Percentiles rank a stretch among this genome's conserved stretches.
These are phyloP conservation scores for Exaiptasia diaphana DNA, from an alignment of 64 coral and sea anemone genomes.

Conservation along the genomic window DNA sequence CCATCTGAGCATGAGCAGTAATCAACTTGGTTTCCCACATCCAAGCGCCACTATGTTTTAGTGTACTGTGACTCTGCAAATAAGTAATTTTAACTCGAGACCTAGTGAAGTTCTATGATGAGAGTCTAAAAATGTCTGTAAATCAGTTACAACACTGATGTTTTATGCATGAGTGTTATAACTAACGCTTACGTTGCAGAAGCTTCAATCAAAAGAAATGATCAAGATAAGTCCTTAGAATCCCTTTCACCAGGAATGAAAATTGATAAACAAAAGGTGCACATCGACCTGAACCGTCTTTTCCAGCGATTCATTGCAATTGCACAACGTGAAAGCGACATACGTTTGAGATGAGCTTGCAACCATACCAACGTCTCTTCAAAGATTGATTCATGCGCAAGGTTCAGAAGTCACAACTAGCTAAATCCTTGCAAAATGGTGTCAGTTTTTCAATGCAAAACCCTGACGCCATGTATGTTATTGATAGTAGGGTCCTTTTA, in stretches of 20 bases:
- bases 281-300: slow-evolving; percentile 36
- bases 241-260: not conserved
- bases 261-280: slow-evolving; percentile 12
- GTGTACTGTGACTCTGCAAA: too few relatives aligned
- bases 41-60: too few relatives aligned
- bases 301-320: slow-evolving; percentile 45
- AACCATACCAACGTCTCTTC: slow-evolving; percentile 26
- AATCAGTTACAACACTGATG: too few relatives aligned
- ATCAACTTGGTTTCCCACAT: too few relatives aligned
- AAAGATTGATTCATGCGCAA: slow-evolving; percentile 12
- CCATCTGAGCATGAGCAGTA: too few relatives aligned
- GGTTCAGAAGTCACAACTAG: slow-evolving; percentile 1
- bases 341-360: slow-evolving; percentile 1
- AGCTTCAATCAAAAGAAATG: not conserved
- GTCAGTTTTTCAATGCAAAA: not conserved
- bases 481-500: slow-evolving; percentile 17
- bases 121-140: too few relatives aligned
- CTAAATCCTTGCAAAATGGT: not conserved
- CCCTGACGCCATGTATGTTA: not conserved
- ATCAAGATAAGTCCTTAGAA: not conserved
- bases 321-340: slow-evolving; percentile 12
- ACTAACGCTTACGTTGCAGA: not conserved
- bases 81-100: too few relatives aligned
- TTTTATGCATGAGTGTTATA: too few relatives aligned
- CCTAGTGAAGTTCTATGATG: too few relatives aligned